phyloP scores from a whole-genome alignment of 2,888 invertebrate genomes.

The Agonopterix arenella region DNA sequence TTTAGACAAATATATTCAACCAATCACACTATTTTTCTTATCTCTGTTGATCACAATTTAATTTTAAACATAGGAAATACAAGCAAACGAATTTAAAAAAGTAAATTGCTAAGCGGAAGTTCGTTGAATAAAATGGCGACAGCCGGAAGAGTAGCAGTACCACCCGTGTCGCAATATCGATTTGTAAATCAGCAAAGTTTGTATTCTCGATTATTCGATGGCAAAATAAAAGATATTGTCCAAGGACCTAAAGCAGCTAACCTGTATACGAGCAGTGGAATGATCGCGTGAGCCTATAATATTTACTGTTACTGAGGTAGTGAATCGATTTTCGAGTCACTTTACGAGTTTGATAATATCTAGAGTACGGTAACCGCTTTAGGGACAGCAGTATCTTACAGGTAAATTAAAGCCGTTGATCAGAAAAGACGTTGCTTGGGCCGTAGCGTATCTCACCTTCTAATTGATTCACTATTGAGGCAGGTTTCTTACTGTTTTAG shows the following conservation, averaged over 20 bases:
- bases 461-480: too few species aligned
- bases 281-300: constrained; percentile 37
- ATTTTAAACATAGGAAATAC: neutral
- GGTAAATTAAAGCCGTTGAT: too few species aligned
- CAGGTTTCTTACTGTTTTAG: too few species aligned
- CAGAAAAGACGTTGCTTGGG: too few species aligned
- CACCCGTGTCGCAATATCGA: neutral
- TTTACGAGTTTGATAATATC: constrained; percentile 43
- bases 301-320: constrained; percentile 30
- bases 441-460: too few species aligned
- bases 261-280: constrained; percentile 19
- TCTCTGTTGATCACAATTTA: constrained; percentile 3
- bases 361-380: constrained; percentile 27
- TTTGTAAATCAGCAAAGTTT: neutral
- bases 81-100: neutral
- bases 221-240: constrained; percentile 23
- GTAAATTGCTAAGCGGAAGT: neutral
- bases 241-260: constrained; percentile 23
- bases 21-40: too few species aligned
- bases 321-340: constrained; percentile 40
- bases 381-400: constrained; percentile 13
- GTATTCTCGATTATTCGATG: constrained; percentile 9
- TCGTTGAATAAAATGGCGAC: constrained; percentile 6
- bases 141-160: constrained; percentile 1
- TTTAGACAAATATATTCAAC: too few species aligned